Base-by-base conservation (phyloP, 2,797 vertebrate species). In the Myiotriccus ornatus region DNA sequence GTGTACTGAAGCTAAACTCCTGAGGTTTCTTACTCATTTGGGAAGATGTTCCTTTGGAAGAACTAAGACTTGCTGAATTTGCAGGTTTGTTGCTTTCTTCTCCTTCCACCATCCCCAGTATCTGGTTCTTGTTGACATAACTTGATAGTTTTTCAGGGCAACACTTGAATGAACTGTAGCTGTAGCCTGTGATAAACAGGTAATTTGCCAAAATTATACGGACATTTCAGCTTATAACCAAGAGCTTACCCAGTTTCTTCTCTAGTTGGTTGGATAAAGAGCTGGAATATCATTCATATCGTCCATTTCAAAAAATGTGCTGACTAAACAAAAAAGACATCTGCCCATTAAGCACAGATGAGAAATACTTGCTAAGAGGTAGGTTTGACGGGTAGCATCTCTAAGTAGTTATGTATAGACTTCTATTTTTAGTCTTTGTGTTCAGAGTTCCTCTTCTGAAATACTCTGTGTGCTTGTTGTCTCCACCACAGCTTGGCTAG, bases 351-450 rank as follows among this genome's bases (percentile, higher is more conserved):
- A 60, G 56, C 80, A 71, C 84, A 94, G 87, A 93, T 96, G 91
- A 84, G 87, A 94, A 89, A 89, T 86, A 82, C 78, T 94, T 90
- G 85, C 74, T 59, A 94, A 93, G 94, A 94, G 93, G 80, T 96
- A 32, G 83, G 60, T 89, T 92, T 86, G 83, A 70, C 3, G 60
- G 74, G 80, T 79, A 74, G 57, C 37, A 15, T 82, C 62, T 91
- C 93, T 93, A 67, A 89, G 39, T 50, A 89, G 73, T 96, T 94
- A 92, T 92, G 73, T 83, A 79, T 62, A 90, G 87, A 56, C 50
- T 89, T 84, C 62, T 96, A 84, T 92, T 96, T 95, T 95, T 87
- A 94, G 93, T 70, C 47, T n/a, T 50, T 68, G 24, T 83, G 74
- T 95, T 80, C 69, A 89, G 82, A 95, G 60, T 92, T 84, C 44